Base-by-base conservation (phyloP, 1,140 invertebrate species). In the Eulimnadia texana region DNA sequence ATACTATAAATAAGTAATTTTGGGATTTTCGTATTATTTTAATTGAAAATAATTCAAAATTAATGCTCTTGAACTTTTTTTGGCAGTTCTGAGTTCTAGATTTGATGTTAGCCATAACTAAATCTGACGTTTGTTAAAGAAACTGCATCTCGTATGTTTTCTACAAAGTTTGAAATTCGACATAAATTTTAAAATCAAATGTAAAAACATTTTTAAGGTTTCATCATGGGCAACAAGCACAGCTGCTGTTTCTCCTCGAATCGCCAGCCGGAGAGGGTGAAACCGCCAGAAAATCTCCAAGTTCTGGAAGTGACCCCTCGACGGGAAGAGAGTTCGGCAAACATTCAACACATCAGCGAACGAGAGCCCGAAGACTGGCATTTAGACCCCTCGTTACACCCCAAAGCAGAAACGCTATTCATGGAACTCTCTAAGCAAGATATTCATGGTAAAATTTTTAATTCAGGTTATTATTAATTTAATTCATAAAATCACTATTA, bases 261-360 rank as follows among this genome's bases (percentile, higher is more conserved):
- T 16, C 33, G 16, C 6, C 33, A 42, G 6, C 33, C 6, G 6
- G 33, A 42, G 33, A 6, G 16, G 33, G 33, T 9, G 6, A 42
- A 42, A 42, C 33, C 33, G 16, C 33, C 33, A 9, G 33, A 42
- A 16, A 42, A 42, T 42, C 6, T 42, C 16, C 33, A 42, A 6
- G 33, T 42, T 42, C 16, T 42, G 33, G 33, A 42, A 16, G 33
- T 42, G 6, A 6, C 33, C 33, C 80, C 81, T 3, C 80, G 88
- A 67, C 80, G 83, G 64, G 85, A 88, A 72, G 82, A 87, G 66
- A 92, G 86, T 72, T 80, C 82, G 57, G 84, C 83, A 65, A 95
- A 94, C 78, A 79, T 98, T 58, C 95, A 96, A 73, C 95, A 99
- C 76, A 98, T 98, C 66, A 96, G 91, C 72, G 95, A 99, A 77